Evolutionary conservation across 2,113 vertebrate genomes (phyloP), one percentile per base, ranked within the genome.

Genomic region (Orycteropus afer): DNA sequence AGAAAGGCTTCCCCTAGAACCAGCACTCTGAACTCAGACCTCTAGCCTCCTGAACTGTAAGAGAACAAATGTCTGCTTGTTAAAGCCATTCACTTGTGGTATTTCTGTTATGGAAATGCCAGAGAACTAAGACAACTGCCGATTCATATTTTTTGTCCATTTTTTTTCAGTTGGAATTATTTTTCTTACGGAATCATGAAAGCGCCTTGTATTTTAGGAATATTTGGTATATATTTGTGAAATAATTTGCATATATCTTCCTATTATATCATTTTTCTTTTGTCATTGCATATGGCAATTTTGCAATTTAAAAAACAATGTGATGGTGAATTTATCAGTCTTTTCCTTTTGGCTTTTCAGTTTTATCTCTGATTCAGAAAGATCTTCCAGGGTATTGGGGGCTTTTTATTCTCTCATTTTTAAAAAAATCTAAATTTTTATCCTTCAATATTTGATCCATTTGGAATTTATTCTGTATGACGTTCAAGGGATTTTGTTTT

Each of bases 371-470:
- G 61, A 73, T 22, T 42, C 14, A 80, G 81, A 95, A 71, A 63
- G 42, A 23, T 0, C 29, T 89, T 80, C 5, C 18, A 14, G 17
- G 81, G 57, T 32, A 55, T 85, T 86, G 25, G 61, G 61, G 40
- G 32, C 77, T 65, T 47, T 65, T 34, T 10, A 59, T 79, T 80
- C 9, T 81, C 34, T 27, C 4, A 51, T 71, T 77, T 55, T 69
- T n/a, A n/a, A 61, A 67, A 69, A 85, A 8, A 49, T 73, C 86
- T 78, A 89, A 45, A 78, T 34, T 12, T 73, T 86, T 87, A 42
- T 86, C 37, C 77, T 89, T 86, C 89, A 86, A 77, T 92, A 77
- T 71, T 77, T 95, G 32, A 85, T 89, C 15, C 29, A 78, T 63
- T 65, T 79, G 51, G 29, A 76, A 69, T 65, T 67, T 65, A 9